These are phyloP conservation scores for Burhinus bistriatus DNA, from an alignment of 2,113 vertebrate genomes.

Conservation along the genomic window DNA sequence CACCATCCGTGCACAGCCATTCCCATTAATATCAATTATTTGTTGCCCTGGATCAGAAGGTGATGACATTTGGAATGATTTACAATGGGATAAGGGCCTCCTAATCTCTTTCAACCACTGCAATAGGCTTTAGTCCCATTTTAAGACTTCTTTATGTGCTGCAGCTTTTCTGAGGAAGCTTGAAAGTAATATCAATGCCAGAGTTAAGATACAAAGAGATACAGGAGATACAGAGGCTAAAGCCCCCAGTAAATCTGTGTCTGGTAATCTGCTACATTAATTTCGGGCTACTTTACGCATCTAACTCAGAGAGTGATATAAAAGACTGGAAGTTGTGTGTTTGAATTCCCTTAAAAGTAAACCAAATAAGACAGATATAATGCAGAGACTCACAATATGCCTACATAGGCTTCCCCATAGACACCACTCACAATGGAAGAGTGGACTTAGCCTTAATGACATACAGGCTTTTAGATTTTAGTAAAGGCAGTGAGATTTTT, in stretches of 20 bases:
- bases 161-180: not conserved
- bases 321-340: not conserved
- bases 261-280: not conserved
- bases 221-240: not conserved
- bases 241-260: not conserved
- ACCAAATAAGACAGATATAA: not conserved
- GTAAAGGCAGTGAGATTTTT: not conserved
- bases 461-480: not conserved
- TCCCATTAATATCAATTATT: constrained; percentile 21
- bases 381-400: not conserved
- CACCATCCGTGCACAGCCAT: not conserved
- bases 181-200: not conserved
- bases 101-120: not conserved
- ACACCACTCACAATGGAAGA: not conserved
- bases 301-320: not conserved
- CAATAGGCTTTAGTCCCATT: not conserved
- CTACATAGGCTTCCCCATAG: not conserved
- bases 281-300: not conserved
- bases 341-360: not conserved
- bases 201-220: not conserved
- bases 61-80: constrained; percentile 7
- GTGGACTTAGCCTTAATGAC: not conserved
- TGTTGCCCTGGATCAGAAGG: constrained; percentile 10
- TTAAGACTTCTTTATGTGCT: not conserved
- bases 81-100: not conserved